Conservation (phyloP, 2,113 vertebrate species). For the Oxygymnocypris stewartii region DNA sequence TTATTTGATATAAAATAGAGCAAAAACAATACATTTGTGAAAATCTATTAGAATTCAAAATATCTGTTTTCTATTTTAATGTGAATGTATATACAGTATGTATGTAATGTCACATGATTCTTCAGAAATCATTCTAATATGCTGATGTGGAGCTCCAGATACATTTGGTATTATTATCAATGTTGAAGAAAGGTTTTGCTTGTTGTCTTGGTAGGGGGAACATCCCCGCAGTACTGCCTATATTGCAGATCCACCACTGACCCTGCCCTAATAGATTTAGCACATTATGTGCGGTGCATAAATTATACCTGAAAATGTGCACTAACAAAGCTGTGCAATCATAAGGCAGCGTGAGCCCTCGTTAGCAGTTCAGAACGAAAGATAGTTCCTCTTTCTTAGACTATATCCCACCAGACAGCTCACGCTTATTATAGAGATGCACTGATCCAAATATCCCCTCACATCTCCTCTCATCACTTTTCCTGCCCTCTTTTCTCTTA, state of each 20-base stretch:
- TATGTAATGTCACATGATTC: background rate
- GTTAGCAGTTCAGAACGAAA: constrained; percentile 38
- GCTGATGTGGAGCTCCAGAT: background rate
- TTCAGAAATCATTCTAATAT: background rate
- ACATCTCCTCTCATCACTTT: constrained; percentile 46
- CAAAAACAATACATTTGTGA: background rate
- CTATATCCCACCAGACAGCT: constrained; percentile 49
- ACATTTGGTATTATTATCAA: background rate
- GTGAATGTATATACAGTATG: too few species aligned
- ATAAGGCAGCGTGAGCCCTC: constrained; percentile 32
- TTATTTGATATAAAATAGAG: background rate
- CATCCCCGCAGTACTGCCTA: background rate
- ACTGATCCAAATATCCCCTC: constrained; percentile 51
- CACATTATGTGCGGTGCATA: background rate
- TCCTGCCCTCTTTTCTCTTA: constrained; percentile 37
- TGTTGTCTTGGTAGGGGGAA: background rate
- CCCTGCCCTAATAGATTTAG: background rate
- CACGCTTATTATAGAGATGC: constrained; percentile 55
- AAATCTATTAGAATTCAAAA: background rate
- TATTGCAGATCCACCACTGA: background rate
- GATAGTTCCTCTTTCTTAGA: constrained; percentile 53
- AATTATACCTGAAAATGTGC: constrained; percentile 15
- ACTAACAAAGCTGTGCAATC: constrained; percentile 35
- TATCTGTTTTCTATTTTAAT: background rate
- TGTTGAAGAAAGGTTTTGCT: background rate